phyloP scores from a whole-genome alignment of 2,888 invertebrate genomes.

The Aspidiotus destructor region DNA sequence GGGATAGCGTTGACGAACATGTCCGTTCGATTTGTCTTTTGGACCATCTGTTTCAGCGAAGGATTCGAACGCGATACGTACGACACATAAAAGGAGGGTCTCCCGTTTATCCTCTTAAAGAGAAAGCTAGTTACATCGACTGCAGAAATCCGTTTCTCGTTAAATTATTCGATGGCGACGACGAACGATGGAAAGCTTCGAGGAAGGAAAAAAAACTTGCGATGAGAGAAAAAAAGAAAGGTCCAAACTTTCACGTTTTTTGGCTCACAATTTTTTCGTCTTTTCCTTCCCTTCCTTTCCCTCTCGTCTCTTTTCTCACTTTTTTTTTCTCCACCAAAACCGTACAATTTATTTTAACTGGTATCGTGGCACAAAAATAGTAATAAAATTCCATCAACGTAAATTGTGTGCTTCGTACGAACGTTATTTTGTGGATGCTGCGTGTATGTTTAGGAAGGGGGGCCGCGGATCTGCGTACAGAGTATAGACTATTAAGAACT shows the following conservation, averaged over 20 bases:
- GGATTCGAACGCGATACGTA: background rate
- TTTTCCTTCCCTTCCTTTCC: no score
- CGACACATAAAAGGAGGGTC: slow-evolving; percentile 3
- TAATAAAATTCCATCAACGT: slow-evolving; percentile 4
- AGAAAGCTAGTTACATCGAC: background rate
- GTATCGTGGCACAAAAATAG: background rate
- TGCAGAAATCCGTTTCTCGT: background rate
- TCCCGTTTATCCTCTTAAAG: background rate
- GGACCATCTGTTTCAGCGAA: no score
- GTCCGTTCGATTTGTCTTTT: no score
- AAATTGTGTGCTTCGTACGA: background rate
- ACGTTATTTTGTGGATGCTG: no score
- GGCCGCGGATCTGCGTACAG: no score
- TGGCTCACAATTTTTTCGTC: background rate
- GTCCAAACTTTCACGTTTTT: background rate
- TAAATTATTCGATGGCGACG: background rate
- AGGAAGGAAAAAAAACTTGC: background rate
- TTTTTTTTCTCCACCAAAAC: background rate
- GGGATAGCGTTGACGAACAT: no score
- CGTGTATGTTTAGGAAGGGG: no score
- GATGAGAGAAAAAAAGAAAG: background rate
- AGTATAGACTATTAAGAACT: no score
- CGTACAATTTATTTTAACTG: slow-evolving; percentile 2
- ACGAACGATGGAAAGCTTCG: background rate
- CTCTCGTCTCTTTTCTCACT: background rate